Evolutionary conservation across 2,888 invertebrate genomes (phyloP).

Genomic region (Halictus ligatus): DNA sequence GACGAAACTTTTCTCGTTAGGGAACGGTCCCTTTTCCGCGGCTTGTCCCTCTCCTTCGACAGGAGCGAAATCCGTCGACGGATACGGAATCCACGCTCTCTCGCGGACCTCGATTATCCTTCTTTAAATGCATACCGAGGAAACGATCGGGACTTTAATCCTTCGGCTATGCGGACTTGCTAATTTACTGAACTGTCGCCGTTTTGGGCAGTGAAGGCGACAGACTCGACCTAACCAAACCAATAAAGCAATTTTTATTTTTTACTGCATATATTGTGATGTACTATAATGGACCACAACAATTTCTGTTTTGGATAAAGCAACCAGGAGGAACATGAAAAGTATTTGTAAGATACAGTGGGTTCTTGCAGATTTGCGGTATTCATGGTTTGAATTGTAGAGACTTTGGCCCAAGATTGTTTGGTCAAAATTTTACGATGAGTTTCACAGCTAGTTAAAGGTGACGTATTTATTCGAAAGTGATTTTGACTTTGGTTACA

Average conservation of each 20-base stretch:
- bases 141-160: conserved; percentile 55
- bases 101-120: conserved; percentile 56
- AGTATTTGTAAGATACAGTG: neutral
- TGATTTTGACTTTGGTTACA: neutral
- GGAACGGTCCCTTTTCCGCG: conserved; percentile 48
- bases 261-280: neutral
- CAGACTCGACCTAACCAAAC: neutral
- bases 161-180: conserved; percentile 4
- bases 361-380: neutral
- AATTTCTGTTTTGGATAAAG: no score
- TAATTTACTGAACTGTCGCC: conserved; percentile 20
- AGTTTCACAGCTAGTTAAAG: neutral
- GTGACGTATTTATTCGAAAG: neutral
- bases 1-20: conserved; percentile 76
- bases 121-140: conserved; percentile 57
- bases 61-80: neutral
- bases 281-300: neutral
- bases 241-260: neutral
- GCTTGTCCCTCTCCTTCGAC: conserved; percentile 1
- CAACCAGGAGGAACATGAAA: no score
- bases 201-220: neutral
- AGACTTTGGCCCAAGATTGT: neutral
- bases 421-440: neutral
- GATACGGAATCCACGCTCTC: neutral
- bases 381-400: neutral